Conservation (phyloP, 64 coral and sea anemone genomes). For the Pocillopora verrucosa region DNA sequence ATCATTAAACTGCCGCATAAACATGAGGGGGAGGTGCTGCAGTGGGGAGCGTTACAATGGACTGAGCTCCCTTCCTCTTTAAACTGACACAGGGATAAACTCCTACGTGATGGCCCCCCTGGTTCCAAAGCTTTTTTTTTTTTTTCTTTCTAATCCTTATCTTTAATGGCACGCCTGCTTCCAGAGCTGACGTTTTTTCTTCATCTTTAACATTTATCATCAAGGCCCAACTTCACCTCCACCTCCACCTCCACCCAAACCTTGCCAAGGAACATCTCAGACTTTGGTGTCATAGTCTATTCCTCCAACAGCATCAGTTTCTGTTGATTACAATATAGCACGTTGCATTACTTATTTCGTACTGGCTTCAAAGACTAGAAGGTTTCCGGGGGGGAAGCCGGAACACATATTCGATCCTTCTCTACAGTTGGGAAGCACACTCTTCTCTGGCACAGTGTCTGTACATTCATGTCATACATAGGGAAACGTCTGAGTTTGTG, state of each 20-base stretch:
- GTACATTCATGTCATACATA: not conserved
- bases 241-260: not conserved
- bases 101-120: too few species aligned
- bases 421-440: conserved; percentile 21
- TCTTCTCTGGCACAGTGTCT: not conserved
- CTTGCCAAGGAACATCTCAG: conserved; percentile 14
- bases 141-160: too few species aligned
- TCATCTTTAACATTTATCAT: not conserved
- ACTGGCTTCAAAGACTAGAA: not conserved
- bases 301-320: not conserved
- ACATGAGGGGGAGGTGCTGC: too few species aligned
- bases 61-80: too few species aligned
- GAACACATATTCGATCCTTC: conserved; percentile 12
- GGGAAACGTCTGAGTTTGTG: too few species aligned
- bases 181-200: too few species aligned
- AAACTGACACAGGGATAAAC: too few species aligned
- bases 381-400: not conserved
- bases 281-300: conserved; percentile 18
- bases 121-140: too few species aligned
- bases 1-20: too few species aligned
- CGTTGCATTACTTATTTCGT: not conserved
- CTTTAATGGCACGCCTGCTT: too few species aligned
- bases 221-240: not conserved
- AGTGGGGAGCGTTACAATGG: too few species aligned
- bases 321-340: not conserved